Conservation (phyloP, 2,888 invertebrate genomes). For the Alentia gelatinosa region DNA sequence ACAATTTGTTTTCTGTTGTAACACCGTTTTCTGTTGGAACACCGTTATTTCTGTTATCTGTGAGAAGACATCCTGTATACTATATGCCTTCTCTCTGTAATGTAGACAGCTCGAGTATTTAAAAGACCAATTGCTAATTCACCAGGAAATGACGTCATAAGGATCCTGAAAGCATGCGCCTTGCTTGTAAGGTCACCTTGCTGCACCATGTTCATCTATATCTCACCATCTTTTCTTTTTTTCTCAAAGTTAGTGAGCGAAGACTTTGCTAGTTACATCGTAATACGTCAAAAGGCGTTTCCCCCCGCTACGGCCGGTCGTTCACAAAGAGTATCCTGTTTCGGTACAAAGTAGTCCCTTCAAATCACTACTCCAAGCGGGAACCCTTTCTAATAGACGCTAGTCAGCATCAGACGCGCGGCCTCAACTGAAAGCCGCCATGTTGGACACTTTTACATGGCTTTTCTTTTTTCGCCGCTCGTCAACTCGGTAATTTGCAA, state of each 20-base stretch:
- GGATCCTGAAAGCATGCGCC: too few relatives aligned
- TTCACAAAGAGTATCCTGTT: neutral
- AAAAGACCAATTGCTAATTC: too few relatives aligned
- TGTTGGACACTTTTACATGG: neutral
- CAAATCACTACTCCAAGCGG: neutral
- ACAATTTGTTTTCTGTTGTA: too few relatives aligned
- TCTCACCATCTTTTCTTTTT: too few relatives aligned
- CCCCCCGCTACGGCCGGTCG: neutral
- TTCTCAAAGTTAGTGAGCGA: neutral
- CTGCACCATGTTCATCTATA: neutral
- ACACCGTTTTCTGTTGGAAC: too few relatives aligned
- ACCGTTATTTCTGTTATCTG: too few relatives aligned
- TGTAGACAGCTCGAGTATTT: too few relatives aligned
- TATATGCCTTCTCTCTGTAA: too few relatives aligned
- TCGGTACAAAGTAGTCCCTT: neutral
- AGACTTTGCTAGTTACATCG: neutral
- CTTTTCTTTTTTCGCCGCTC: neutral
- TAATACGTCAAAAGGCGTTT: neutral
- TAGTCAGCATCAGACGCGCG: neutral
- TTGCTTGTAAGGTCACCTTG: too few relatives aligned
- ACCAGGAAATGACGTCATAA: too few relatives aligned
- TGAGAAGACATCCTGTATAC: too few relatives aligned
- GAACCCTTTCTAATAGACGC: neutral
- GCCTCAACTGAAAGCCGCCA: neutral
- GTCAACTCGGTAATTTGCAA: neutral